Percentiles rank a stretch among this genome's conserved stretches.
Conservation (phyloP, 2,797 vertebrate genomes). For the Alcedo quadribrachys region DNA sequence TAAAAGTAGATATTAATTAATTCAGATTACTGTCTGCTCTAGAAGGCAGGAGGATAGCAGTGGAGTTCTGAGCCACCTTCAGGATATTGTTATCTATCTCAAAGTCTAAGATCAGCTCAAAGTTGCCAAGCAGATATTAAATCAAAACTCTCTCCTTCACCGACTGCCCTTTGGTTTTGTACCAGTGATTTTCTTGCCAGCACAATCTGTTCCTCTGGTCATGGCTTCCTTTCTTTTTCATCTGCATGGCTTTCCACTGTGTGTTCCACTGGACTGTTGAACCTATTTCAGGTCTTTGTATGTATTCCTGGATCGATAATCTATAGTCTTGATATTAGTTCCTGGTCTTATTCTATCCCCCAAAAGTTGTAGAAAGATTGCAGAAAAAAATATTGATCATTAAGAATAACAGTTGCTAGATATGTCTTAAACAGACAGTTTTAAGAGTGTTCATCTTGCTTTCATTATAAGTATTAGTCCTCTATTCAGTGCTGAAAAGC, state of each 20-base stretch:
- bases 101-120: conserved; percentile 20
- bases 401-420: not conserved
- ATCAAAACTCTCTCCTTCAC: not conserved
- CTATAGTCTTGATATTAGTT: not conserved
- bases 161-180: not conserved
- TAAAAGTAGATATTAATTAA: conserved; percentile 76
- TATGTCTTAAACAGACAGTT: not conserved
- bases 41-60: conserved; percentile 1
- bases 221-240: not conserved
- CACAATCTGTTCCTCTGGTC: not conserved
- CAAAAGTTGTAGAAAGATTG: not conserved
- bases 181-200: not conserved
- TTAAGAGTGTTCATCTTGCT: not conserved
- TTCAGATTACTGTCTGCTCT: conserved; percentile 55
- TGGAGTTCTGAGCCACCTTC: not conserved
- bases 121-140: not conserved
- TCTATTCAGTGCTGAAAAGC: not conserved
- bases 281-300: not conserved
- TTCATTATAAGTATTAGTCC: not conserved
- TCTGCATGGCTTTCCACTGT: not conserved
- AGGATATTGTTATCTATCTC: not conserved
- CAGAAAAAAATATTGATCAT: not conserved
- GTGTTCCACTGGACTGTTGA: not conserved
- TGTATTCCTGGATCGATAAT: not conserved
- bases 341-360: not conserved